These are phyloP conservation scores for Craseonycteris thonglongyai DNA, from an alignment of 2,113 vertebrate genomes.

Conservation along the genomic window DNA sequence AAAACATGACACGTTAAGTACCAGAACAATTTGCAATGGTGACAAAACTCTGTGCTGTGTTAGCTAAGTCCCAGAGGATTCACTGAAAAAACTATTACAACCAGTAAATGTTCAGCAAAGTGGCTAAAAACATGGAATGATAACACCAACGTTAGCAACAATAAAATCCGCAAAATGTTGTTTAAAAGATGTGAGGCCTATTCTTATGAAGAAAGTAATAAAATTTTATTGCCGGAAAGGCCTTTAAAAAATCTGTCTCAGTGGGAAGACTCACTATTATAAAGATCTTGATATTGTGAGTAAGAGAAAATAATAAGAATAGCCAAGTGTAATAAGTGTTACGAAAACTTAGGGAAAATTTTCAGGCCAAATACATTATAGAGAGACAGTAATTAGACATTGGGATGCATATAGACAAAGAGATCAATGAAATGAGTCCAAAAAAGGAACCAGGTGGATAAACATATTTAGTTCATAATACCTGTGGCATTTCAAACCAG, in stretches of 20 bases:
- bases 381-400: not conserved
- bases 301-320: not conserved
- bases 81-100: not conserved
- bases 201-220: not conserved
- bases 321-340: not conserved
- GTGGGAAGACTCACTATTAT: not conserved
- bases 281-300: not conserved
- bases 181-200: not conserved
- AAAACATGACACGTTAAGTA: not conserved
- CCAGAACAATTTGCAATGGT: not conserved
- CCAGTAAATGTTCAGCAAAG: not conserved
- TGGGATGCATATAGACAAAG: not conserved
- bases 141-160: not conserved
- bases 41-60: not conserved
- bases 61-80: not conserved
- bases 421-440: not conserved
- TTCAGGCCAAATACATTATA: not conserved
- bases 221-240: not conserved
- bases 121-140: not conserved
- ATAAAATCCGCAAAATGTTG: not conserved
- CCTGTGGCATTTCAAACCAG: not conserved
- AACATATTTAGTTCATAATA: not conserved
- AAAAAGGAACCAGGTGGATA: not conserved
- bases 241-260: not conserved
- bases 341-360: not conserved